Conservation (phyloP, 1,140 invertebrate species). For the Drosophila baimaii region DNA sequence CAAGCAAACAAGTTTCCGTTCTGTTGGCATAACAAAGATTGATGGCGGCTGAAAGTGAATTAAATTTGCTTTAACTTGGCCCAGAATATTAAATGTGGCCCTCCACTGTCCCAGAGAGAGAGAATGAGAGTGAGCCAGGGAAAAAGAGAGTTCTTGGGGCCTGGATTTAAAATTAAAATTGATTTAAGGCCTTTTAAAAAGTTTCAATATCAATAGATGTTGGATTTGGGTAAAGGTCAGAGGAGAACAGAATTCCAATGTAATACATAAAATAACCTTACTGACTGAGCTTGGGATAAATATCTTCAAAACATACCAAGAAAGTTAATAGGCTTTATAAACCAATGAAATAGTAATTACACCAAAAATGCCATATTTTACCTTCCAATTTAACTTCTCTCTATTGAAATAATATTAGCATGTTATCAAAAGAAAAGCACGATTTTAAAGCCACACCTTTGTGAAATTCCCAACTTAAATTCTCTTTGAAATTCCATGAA, state of each 20-base stretch:
- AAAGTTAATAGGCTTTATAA: too few relatives aligned
- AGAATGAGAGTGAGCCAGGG: too few relatives aligned
- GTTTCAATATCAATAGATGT: conserved; percentile 1
- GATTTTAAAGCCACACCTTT: neutral
- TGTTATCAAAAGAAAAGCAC: neutral
- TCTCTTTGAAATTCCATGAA: neutral
- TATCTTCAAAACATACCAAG: neutral
- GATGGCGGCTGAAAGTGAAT: conserved; percentile 41
- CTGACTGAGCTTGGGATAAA: neutral
- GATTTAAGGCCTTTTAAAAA: neutral
- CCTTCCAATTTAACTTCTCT: neutral
- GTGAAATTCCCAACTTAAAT: neutral
- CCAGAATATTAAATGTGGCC: conserved; percentile 29
- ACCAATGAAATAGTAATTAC: too few relatives aligned
- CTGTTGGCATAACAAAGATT: conserved; percentile 36
- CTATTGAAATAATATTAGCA: neutral
- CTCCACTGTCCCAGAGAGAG: neutral
- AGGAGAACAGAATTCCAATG: neutral
- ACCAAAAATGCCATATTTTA: too few relatives aligned
- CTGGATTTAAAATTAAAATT: conserved; percentile 31
- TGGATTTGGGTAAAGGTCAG: neutral
- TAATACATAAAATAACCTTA: neutral
- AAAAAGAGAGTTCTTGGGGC: neutral
- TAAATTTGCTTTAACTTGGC: conserved; percentile 42
- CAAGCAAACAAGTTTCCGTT: conserved; percentile 41